Evolutionary conservation across 2,797 vertebrate genomes (phyloP).

Genomic region (Pseudotriccus pelzelni): DNA sequence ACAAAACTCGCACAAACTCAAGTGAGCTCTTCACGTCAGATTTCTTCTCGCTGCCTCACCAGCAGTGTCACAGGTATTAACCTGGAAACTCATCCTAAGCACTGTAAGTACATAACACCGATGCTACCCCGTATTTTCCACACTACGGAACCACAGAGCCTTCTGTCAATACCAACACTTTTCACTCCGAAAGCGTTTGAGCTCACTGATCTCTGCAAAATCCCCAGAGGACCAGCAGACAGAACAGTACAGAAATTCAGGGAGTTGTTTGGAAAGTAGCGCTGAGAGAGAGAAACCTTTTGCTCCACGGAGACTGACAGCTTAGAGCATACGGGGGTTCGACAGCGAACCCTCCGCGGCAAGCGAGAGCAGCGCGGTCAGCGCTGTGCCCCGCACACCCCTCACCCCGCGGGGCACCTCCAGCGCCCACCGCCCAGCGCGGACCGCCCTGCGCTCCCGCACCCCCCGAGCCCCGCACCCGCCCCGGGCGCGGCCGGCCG

Average conservation of each 20-base stretch:
- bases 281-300: background rate
- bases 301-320: fast-evolving
- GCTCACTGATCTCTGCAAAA: background rate
- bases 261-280: background rate
- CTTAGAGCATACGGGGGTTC: fast-evolving
- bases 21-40: fast-evolving
- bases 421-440: too few species aligned
- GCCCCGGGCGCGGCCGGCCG: too few species aligned
- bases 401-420: background rate
- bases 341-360: fast-evolving
- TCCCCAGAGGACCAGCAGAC: background rate
- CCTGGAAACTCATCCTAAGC: fast-evolving
- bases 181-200: fast-evolving
- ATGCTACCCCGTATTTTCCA: fast-evolving
- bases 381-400: fast-evolving
- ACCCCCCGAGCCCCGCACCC: too few species aligned
- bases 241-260: fast-evolving
- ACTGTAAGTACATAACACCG: fast-evolving
- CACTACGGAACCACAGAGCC: fast-evolving
- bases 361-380: fast-evolving
- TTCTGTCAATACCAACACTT: fast-evolving
- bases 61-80: too few species aligned
- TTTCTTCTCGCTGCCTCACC: background rate
- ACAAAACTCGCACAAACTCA: background rate
- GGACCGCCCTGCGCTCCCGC: too few species aligned